These are phyloP conservation scores for Noctuana brunneofusca DNA, from an alignment of 2,888 invertebrate species.

Conservation along the genomic window DNA sequence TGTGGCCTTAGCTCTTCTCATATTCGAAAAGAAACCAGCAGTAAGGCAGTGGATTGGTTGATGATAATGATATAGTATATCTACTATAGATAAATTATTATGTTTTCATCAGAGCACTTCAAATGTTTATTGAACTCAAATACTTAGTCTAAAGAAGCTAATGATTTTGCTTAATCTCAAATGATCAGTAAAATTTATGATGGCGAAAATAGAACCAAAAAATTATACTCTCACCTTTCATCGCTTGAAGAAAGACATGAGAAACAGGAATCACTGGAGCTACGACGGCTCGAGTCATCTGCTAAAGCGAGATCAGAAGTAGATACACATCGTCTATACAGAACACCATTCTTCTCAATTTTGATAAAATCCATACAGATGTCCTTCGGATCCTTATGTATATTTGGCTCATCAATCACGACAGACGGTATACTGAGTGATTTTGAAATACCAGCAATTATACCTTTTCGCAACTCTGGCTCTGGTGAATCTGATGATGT, in stretches of 20 bases:
- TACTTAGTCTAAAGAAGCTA: no score
- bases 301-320: constrained; percentile 60
- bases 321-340: constrained; percentile 60
- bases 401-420: constrained; percentile 59
- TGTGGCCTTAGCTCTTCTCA: no score
- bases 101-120: no score
- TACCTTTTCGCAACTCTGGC: constrained; percentile 30
- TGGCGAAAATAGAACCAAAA: background rate
- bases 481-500: constrained; percentile 51
- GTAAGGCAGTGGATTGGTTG: no score
- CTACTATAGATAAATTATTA: no score
- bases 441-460: constrained; percentile 28
- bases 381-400: constrained; percentile 49
- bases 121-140: no score
- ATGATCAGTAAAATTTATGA: no score
- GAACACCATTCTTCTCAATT: constrained; percentile 59
- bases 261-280: constrained; percentile 64
- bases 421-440: constrained; percentile 60
- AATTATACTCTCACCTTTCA: constrained; percentile 57
- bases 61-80: no score
- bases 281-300: constrained; percentile 51
- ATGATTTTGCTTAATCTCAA: no score
- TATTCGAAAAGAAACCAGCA: no score
- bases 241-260: constrained; percentile 65
- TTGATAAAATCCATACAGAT: constrained; percentile 62